A percentile compares a stretch with the other conserved stretches of the same genome.
These are phyloP conservation scores for Nyctereutes procyonoides DNA, from an alignment of 2,113 vertebrate species.

Conservation along the genomic window DNA sequence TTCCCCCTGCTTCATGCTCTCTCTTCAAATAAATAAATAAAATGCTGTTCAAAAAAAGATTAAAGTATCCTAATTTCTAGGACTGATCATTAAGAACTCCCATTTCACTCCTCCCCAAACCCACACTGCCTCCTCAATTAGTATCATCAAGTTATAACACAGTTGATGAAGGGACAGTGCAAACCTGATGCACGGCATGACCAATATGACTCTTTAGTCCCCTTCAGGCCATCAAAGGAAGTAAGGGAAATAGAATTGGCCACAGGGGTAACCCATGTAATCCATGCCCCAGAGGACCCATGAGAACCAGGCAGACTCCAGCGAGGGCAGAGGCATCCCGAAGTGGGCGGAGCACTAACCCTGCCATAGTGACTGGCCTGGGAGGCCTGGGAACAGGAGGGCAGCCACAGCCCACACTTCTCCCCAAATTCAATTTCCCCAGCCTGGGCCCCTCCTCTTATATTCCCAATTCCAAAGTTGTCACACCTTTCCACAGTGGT, in stretches of 20 bases:
- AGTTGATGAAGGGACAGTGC: constrained; percentile 66
- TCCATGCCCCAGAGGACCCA: constrained; percentile 39
- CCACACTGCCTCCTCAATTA: constrained; percentile 33
- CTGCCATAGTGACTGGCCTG: constrained; percentile 49
- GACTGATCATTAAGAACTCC: constrained; percentile 46
- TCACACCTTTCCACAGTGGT: neutral
- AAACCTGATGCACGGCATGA: constrained; percentile 51
- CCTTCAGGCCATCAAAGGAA: constrained; percentile 34
- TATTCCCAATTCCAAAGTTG: neutral
- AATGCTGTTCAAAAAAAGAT: neutral
- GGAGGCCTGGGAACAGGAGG: constrained; percentile 62
- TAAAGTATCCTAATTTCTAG: constrained; percentile 58
- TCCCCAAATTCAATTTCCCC: constrained; percentile 41
- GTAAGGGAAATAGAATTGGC: constrained; percentile 41
- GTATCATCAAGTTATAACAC: constrained; percentile 62
- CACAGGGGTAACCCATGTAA: neutral
- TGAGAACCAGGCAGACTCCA: constrained; percentile 61
- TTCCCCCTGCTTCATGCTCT: too few relatives aligned
- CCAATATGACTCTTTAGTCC: constrained; percentile 62
- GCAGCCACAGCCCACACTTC: constrained; percentile 17
- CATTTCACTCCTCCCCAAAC: constrained; percentile 34
- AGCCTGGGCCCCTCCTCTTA: neutral
- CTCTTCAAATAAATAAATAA: too few relatives aligned
- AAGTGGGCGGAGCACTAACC: constrained; percentile 54
- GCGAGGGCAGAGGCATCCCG: constrained; percentile 62